phyloP scores from a whole-genome alignment of 2,113 vertebrate genomes.

The Tympanuchus pallidicinctus region DNA sequence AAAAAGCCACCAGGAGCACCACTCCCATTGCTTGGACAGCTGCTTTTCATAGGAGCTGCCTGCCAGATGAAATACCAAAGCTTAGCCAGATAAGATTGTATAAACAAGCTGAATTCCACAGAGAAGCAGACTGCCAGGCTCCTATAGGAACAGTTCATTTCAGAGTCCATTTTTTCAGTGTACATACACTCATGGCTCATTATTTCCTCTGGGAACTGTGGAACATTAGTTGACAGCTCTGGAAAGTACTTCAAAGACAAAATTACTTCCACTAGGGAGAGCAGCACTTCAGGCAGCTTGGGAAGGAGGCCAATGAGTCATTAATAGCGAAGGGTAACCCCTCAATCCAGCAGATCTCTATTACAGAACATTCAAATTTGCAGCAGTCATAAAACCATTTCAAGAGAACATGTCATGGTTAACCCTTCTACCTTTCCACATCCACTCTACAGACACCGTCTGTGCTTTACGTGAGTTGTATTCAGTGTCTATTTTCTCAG shows the following conservation, averaged over 20 bases:
- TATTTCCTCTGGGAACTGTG: slow-evolving; percentile 74
- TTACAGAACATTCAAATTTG: slow-evolving; percentile 56
- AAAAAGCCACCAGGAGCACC: slow-evolving; percentile 67
- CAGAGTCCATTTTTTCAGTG: slow-evolving; percentile 51
- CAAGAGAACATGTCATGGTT: background rate
- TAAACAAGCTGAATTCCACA: slow-evolving; percentile 78
- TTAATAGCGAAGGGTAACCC: slow-evolving; percentile 66
- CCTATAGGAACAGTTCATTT: slow-evolving; percentile 66
- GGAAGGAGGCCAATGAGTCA: slow-evolving; percentile 71
- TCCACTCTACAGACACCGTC: background rate
- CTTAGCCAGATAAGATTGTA: slow-evolving; percentile 78
- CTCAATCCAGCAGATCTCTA: slow-evolving; percentile 49
- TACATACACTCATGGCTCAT: slow-evolving; percentile 64
- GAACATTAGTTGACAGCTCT: slow-evolving; percentile 73
- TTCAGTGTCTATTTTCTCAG: background rate
- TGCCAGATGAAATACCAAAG: slow-evolving; percentile 79
- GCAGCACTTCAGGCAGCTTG: slow-evolving; percentile 71
- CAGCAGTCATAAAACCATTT: slow-evolving; percentile 36
- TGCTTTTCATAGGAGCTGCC: slow-evolving; percentile 74
- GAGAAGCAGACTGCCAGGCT: slow-evolving; percentile 72
- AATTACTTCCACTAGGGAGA: slow-evolving; percentile 72
- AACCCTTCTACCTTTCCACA: slow-evolving; percentile 18
- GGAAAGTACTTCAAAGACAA: slow-evolving; percentile 77
- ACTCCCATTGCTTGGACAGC: slow-evolving; percentile 77
- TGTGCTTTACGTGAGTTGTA: background rate